Evolutionary conservation across 2,888 invertebrate genomes (phyloP).

Genomic region (Lasioglossum calceatum): DNA sequence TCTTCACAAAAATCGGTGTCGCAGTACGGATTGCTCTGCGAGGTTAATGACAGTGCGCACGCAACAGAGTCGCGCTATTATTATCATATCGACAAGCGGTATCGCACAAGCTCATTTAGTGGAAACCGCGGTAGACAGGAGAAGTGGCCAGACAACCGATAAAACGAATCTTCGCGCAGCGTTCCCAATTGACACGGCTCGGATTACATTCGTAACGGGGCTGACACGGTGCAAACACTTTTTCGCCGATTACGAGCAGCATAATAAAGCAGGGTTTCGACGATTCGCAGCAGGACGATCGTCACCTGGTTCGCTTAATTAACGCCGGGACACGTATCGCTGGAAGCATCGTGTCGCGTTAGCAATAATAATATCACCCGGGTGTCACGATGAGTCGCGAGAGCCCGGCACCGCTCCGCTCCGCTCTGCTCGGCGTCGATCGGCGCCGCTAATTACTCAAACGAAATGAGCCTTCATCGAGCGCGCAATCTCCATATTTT

Average conservation of each 20-base stretch:
- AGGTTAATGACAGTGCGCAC: neutral
- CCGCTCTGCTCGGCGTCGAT: neutral
- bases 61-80: too few relatives aligned
- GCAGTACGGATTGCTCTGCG: neutral
- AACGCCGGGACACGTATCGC: neutral
- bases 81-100: neutral
- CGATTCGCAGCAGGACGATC: neutral
- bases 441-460: constrained; percentile 37
- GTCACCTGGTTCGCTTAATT: constrained; percentile 18
- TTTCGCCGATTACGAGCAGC: neutral
- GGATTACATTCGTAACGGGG: neutral
- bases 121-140: neutral
- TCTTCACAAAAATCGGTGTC: neutral
- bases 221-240: neutral
- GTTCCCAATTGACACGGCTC: neutral
- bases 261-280: constrained; percentile 18
- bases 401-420: neutral
- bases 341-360: neutral
- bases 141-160: neutral
- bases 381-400: neutral
- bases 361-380: constrained; percentile 15
- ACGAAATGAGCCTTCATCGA: constrained; percentile 21
- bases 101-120: neutral
- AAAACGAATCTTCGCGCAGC: neutral
- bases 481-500: constrained; percentile 26